Evolutionary conservation across 2,113 vertebrate species (phyloP).

Genomic region (Notothenia rossii): DNA sequence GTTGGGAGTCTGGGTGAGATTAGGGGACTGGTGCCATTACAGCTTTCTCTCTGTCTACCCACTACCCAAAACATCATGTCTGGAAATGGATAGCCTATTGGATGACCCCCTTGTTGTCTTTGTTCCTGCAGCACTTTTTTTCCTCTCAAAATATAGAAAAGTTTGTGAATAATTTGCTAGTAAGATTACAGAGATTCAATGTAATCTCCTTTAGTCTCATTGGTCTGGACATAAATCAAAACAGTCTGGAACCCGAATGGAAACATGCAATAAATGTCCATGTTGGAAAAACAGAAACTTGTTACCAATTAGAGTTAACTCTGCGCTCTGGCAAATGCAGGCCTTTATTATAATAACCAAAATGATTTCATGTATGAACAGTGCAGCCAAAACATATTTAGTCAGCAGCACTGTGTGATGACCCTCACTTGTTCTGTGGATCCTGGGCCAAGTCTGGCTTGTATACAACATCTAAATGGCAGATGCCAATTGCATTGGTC

Average conservation of each 20-base stretch:
- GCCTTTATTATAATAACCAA: conserved; percentile 68
- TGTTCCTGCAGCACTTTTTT: conserved; percentile 1
- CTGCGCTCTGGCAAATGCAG: conserved; percentile 63
- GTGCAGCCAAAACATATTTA: conserved; percentile 63
- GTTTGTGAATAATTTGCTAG: not conserved
- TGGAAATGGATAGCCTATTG: conserved; percentile 59
- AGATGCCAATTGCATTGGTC: not conserved
- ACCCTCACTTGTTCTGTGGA: conserved; percentile 55
- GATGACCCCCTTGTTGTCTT: conserved; percentile 51
- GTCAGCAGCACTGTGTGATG: conserved; percentile 37
- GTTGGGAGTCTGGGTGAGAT: conserved; percentile 69
- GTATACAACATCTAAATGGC: conserved; percentile 31
- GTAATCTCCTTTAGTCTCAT: conserved; percentile 20
- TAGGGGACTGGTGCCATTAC: conserved; percentile 61
- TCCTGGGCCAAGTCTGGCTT: conserved; percentile 24
- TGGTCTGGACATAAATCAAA: conserved; percentile 44
- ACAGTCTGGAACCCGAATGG: conserved; percentile 26
- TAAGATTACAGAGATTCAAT: not conserved
- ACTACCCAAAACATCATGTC: conserved; percentile 45
- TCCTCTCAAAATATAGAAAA: not conserved
- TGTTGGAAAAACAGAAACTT: conserved; percentile 71
- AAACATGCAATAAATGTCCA: conserved; percentile 60
- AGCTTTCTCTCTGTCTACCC: conserved; percentile 64
- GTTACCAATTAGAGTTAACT: conserved; percentile 76
- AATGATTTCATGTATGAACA: conserved; percentile 62